phyloP scores from a whole-genome alignment of 1,140 invertebrate genomes.

The Atopsyche davidsoni region DNA sequence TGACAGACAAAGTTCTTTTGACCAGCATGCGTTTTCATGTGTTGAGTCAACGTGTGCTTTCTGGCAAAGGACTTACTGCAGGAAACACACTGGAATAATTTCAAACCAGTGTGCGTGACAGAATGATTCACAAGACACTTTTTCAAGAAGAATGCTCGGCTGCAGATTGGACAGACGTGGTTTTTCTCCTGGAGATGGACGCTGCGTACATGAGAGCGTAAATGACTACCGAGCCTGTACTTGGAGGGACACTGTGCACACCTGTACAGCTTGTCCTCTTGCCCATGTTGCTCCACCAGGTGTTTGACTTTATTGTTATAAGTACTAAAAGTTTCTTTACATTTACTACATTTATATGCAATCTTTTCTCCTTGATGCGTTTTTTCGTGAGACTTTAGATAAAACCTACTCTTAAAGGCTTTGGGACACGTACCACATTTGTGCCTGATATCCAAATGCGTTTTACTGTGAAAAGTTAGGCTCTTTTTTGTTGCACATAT shows the following conservation, averaged over 20 bases:
- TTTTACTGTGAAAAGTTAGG: too few relatives aligned
- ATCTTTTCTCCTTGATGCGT: too few relatives aligned
- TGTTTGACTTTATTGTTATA: too few relatives aligned
- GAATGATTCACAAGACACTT: conserved; percentile 7
- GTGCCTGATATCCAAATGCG: too few relatives aligned
- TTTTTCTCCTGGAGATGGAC: conserved; percentile 19
- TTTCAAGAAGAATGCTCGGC: conserved; percentile 14
- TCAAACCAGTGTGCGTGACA: neutral
- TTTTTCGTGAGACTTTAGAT: too few relatives aligned
- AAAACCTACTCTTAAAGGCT: too few relatives aligned
- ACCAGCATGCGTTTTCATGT: conserved; percentile 17
- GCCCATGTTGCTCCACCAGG: neutral
- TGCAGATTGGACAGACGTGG: conserved; percentile 10
- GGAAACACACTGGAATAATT: neutral
- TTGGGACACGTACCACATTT: too few relatives aligned
- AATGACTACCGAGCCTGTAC: conserved; percentile 10
- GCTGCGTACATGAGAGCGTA: conserved; percentile 10
- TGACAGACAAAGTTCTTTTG: conserved; percentile 15
- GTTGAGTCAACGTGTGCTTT: neutral
- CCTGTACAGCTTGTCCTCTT: conserved; percentile 6
- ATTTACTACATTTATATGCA: too few relatives aligned
- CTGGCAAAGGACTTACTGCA: neutral
- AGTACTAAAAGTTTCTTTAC: too few relatives aligned
- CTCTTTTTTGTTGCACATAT: too few relatives aligned
- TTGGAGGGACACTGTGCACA: conserved; percentile 16